Percentiles rank a stretch among this genome's conserved stretches.
phyloP scores from a whole-genome alignment of 92 coral and sea anemone species.

The Palythoa caribaeorum region DNA sequence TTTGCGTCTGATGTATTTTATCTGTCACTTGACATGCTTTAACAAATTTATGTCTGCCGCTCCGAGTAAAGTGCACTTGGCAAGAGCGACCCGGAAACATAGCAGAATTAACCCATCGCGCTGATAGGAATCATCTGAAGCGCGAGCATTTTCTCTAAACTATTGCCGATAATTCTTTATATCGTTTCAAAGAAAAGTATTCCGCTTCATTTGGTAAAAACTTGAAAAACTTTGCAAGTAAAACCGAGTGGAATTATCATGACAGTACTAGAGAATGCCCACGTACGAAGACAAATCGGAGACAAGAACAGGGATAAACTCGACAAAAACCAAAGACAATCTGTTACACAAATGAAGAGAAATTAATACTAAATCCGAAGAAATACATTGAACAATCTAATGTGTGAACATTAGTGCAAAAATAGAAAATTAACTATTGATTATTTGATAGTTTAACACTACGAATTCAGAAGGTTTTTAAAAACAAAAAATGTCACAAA shows the following conservation, averaged over 20 bases:
- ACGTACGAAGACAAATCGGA: neutral
- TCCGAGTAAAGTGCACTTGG: neutral
- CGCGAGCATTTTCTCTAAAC: neutral
- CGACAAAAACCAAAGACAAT: neutral
- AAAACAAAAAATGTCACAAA: too few species aligned
- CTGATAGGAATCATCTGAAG: neutral
- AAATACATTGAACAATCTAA: too few species aligned
- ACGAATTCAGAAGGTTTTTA: too few species aligned
- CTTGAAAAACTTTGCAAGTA: neutral
- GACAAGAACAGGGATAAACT: neutral
- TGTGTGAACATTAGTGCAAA: too few species aligned
- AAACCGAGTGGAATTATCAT: neutral
- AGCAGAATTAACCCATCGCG: neutral
- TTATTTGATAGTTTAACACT: too few species aligned
- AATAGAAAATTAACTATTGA: too few species aligned
- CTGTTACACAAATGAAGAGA: too few species aligned
- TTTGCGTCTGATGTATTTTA: constrained; percentile 36
- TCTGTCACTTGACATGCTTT: constrained; percentile 25
- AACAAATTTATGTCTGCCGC: neutral
- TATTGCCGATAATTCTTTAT: neutral
- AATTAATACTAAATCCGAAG: too few species aligned
- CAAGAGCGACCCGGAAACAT: neutral
- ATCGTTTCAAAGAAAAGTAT: neutral
- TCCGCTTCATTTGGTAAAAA: neutral
- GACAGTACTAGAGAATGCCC: neutral